Conservation (phyloP, 2,888 invertebrate genomes). For the Hololepta plana region DNA sequence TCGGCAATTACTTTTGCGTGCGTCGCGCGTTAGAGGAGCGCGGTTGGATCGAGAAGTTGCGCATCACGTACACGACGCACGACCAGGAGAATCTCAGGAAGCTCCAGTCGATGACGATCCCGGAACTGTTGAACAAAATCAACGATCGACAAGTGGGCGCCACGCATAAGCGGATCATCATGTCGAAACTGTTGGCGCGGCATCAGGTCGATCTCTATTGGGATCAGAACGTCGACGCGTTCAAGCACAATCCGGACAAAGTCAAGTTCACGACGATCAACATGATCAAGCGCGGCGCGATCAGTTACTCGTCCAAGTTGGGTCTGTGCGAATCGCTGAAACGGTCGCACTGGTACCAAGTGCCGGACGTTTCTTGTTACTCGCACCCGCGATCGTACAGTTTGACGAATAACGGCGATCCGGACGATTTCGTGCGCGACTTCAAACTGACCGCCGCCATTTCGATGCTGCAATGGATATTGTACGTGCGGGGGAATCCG, state of each 20-base stretch:
- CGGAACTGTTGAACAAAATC: slow-evolving; percentile 17
- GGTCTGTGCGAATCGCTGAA: slow-evolving; percentile 36
- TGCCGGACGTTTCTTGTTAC: slow-evolving; percentile 36
- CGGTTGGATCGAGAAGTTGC: slow-evolving; percentile 59
- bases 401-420: slow-evolving; percentile 35
- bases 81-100: slow-evolving; percentile 15
- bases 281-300: slow-evolving; percentile 18
- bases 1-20: slow-evolving; percentile 33
- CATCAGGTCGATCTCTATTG: slow-evolving; percentile 55
- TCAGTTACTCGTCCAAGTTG: slow-evolving; percentile 32
- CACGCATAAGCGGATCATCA: slow-evolving; percentile 22
- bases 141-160: slow-evolving; percentile 17
- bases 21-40: slow-evolving; percentile 39
- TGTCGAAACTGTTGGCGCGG: slow-evolving; percentile 40
- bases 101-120: slow-evolving; percentile 13
- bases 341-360: slow-evolving; percentile 36
- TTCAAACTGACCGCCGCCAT: slow-evolving; percentile 64
- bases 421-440: slow-evolving; percentile 45
- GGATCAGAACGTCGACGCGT: slow-evolving; percentile 31
- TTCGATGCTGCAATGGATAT: slow-evolving; percentile 49
- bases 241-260: slow-evolving; percentile 18
- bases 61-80: slow-evolving; percentile 22
- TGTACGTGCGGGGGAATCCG: slow-evolving; percentile 14
- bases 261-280: slow-evolving; percentile 22
- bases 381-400: slow-evolving; percentile 57